Evolutionary conservation across 1,140 invertebrate genomes (phyloP).

Genomic region (Pollicipes pollicipes): DNA sequence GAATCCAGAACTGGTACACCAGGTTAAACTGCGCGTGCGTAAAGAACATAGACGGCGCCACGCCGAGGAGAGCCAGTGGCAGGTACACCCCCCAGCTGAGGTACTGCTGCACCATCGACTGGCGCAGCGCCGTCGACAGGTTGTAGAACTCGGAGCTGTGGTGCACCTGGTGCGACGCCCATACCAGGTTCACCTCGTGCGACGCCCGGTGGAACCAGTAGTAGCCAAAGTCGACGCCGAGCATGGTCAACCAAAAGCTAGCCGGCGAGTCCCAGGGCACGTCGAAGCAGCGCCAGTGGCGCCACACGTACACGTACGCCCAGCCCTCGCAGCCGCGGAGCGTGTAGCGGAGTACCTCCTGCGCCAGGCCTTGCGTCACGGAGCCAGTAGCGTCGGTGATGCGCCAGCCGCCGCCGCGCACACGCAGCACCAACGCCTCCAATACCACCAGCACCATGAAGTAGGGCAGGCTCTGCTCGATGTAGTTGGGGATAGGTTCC

Average conservation of each 20-base stretch:
- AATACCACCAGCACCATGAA: conserved; percentile 54
- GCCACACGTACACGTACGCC: conserved; percentile 18
- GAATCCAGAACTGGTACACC: conserved; percentile 34
- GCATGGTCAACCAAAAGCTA: conserved; percentile 57
- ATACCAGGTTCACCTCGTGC: conserved; percentile 19
- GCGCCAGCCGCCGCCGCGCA: conserved; percentile 39
- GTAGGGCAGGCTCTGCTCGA: conserved; percentile 48
- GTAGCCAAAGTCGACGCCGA: conserved; percentile 71
- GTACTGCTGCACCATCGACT: conserved; percentile 63
- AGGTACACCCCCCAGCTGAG: conserved; percentile 45
- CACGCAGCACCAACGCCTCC: conserved; percentile 45
- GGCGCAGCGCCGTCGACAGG: conserved; percentile 64
- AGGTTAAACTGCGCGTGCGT: conserved; percentile 33
- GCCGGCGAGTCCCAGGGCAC: conserved; percentile 53
- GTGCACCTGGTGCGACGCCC: conserved; percentile 74
- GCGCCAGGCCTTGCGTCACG: conserved; percentile 51
- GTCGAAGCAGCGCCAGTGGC: conserved; percentile 42
- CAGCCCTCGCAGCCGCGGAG: conserved; percentile 15
- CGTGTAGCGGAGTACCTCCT: conserved; percentile 50
- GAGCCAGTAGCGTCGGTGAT: conserved; percentile 61
- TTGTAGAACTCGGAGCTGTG: conserved; percentile 93
- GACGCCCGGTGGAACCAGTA: conserved; percentile 81
- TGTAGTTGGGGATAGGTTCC: background rate
- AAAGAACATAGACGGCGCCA: conserved; percentile 20
- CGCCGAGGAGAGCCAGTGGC: conserved; percentile 25